These are phyloP conservation scores for Hyposoter dolosus DNA, from an alignment of 2,888 invertebrate genomes.

Conservation along the genomic window DNA sequence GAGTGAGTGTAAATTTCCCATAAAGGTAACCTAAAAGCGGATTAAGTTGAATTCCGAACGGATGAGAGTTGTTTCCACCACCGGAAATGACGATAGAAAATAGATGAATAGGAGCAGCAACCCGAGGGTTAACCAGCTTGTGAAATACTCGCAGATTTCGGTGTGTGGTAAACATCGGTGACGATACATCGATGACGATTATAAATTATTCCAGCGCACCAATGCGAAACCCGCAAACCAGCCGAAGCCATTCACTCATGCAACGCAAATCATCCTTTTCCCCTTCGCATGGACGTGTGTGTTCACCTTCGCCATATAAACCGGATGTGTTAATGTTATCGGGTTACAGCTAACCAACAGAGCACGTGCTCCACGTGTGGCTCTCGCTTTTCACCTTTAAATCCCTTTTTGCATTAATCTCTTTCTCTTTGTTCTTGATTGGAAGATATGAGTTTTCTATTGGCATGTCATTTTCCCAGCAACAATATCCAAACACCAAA, in stretches of 20 bases:
- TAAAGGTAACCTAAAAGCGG: slow-evolving; percentile 12
- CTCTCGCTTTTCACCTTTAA: neutral
- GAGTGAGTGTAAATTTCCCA: neutral
- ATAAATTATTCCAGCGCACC: slow-evolving; percentile 58
- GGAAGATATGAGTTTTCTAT: slow-evolving; percentile 28
- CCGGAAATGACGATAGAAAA: slow-evolving; percentile 23
- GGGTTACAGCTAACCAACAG: slow-evolving; percentile 49
- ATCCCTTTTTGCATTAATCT: neutral
- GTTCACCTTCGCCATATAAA: slow-evolving; percentile 36
- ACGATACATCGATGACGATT: slow-evolving; percentile 52
- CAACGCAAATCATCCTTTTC: slow-evolving; percentile 43
- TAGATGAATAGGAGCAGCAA: slow-evolving; percentile 6
- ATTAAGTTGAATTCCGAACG: neutral
- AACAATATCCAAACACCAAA: neutral
- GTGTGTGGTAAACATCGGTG: slow-evolving; percentile 1
- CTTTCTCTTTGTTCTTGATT: slow-evolving; percentile 29
- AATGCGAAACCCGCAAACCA: slow-evolving; percentile 38
- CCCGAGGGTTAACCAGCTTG: slow-evolving; percentile 14
- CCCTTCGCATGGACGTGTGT: neutral
- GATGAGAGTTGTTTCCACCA: neutral
- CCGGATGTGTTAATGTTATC: slow-evolving; percentile 55
- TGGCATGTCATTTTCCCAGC: slow-evolving; percentile 16
- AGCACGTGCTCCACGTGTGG: neutral
- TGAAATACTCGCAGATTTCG: slow-evolving; percentile 5
- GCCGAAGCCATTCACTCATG: slow-evolving; percentile 10